Evolutionary conservation across 1,140 invertebrate species (phyloP).

Genomic region (Leptonema lineaticorne): DNA sequence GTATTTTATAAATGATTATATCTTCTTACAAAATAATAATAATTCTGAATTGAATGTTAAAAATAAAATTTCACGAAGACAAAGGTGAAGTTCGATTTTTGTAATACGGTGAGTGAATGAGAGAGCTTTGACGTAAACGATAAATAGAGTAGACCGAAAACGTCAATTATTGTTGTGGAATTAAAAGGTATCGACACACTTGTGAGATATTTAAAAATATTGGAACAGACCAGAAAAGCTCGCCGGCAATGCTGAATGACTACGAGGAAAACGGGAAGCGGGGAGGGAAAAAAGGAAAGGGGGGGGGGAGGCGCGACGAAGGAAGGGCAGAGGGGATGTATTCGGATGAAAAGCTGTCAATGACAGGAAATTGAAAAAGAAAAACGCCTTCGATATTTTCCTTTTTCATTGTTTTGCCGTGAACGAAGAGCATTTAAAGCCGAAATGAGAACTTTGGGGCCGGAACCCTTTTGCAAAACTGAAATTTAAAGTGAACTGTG

Average conservation of each 20-base stretch:
- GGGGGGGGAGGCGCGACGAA: background rate
- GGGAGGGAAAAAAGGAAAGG: background rate
- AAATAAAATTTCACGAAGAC: no score
- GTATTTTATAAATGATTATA: no score
- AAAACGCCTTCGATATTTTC: conserved; percentile 18
- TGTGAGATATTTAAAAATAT: no score
- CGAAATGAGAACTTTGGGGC: conserved; percentile 7
- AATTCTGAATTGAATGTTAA: no score
- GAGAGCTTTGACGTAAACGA: no score
- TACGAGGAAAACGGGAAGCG: background rate
- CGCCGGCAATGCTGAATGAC: no score
- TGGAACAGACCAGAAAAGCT: no score
- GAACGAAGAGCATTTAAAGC: background rate
- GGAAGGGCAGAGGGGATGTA: background rate
- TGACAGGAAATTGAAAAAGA: conserved; percentile 19
- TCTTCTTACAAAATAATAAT: no score
- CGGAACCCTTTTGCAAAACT: background rate
- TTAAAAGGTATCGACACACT: background rate
- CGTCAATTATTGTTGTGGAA: background rate
- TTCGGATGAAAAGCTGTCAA: conserved; percentile 16
- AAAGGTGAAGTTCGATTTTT: no score
- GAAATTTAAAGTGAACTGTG: background rate
- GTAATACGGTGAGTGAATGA: no score
- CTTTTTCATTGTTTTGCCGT: conserved; percentile 1
- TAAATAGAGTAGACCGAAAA: no score